Evolutionary conservation across 2,113 vertebrate species (phyloP), one percentile per base, ranked within the genome.

Genomic region (Falcunculus frontatus): DNA sequence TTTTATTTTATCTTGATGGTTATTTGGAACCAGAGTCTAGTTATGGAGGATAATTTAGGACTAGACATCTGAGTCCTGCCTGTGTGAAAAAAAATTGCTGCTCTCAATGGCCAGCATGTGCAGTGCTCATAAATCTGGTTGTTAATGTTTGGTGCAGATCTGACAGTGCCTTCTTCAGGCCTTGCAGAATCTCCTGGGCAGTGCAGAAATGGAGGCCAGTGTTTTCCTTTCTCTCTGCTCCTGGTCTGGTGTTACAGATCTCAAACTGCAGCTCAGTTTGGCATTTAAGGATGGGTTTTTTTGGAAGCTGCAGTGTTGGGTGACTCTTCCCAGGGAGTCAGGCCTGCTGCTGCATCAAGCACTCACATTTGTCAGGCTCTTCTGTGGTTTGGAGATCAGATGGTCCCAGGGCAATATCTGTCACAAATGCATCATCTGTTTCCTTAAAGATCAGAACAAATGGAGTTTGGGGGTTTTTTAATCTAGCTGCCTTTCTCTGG

Each of bases 1-100:
- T 88, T 88, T 46, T 44, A 18, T 47, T 68, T 50, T 50, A 59
- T 87, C 55, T 27, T 8, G n/a, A 47, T 39, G n/a, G 18, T 68
- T 11, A 16, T 30, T 89, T 78, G 72, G 50, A 95, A 25, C 12
- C 41, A 87, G 39, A 59, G 30, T 26, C 50, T 93, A 39, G 68
- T 77, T 91, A 41, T 11, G 55, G 32, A 93, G 19, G 67, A 67
- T 93, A 70, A 91, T 91, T 90, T 67, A 77, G 55, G 44, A 35
- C 18, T 76, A 33, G 77, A 73, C 12, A 76, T 75, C 46, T 76
- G 74, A 91, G 62, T 82, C 37, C 62, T 88, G 18, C 80, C 42
- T 63, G 21, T 16, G 20, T 73, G 53, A 29, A 74, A 81, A 86
- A 42, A 82, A 72, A 7, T 37, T 87, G 32, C 57, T 69, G 41